Conservation (phyloP, 2,888 invertebrate genomes). For the Biston betularia region DNA sequence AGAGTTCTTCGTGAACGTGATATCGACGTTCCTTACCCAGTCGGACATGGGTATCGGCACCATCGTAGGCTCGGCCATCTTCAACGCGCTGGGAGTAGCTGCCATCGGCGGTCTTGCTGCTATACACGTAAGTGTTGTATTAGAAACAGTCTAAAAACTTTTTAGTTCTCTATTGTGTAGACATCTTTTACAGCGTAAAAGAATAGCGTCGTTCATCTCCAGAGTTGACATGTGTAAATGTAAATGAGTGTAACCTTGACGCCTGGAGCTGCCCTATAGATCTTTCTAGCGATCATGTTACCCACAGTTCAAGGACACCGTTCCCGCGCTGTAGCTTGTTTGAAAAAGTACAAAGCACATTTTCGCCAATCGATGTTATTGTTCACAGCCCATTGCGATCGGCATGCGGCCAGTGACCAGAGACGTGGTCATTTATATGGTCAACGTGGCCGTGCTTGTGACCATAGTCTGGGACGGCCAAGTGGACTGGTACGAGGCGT, state of each 20-base stretch:
- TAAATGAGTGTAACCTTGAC: no score
- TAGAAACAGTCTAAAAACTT: no score
- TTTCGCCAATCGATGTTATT: slow-evolving; percentile 1
- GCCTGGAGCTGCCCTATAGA: no score
- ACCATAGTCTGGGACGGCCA: slow-evolving; percentile 91
- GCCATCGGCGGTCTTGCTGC: slow-evolving; percentile 93
- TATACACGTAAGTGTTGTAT: slow-evolving; percentile 81
- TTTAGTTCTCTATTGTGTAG: no score
- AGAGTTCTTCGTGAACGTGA: slow-evolving; percentile 96
- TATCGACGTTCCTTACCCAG: slow-evolving; percentile 93
- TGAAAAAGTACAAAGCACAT: no score
- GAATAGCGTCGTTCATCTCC: no score
- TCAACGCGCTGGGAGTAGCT: slow-evolving; percentile 94
- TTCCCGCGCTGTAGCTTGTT: no score
- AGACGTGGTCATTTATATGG: slow-evolving; percentile 91
- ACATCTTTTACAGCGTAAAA: no score
- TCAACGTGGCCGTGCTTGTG: slow-evolving; percentile 90
- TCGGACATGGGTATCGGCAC: slow-evolving; percentile 95
- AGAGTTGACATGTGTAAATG: no score
- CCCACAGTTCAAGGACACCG: no score
- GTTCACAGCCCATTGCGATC: slow-evolving; percentile 89
- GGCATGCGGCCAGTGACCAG: slow-evolving; percentile 93
- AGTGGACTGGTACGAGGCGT: slow-evolving; percentile 93
- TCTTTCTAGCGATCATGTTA: no score
- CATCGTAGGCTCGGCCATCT: slow-evolving; percentile 94